A percentile compares a stretch with the other conserved stretches of the same genome.
These are phyloP conservation scores for Ctena decussata DNA, from an alignment of 2,888 invertebrate species.

Conservation along the genomic window DNA sequence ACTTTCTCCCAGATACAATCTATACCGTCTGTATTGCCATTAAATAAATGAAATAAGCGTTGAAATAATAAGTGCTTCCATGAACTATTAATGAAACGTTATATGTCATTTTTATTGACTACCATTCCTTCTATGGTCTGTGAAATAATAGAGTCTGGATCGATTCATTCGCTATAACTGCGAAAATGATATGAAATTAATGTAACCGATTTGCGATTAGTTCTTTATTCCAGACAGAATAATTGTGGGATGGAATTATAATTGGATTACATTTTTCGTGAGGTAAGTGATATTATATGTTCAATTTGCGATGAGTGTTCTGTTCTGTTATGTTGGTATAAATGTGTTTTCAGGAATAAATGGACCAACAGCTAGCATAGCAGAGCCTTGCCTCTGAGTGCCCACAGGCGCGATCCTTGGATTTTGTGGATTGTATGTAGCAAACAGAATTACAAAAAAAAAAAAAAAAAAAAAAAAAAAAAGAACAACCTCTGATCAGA, in stretches of 20 bases:
- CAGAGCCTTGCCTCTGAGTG: too few relatives aligned
- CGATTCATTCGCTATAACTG: not conserved
- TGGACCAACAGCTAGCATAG: too few relatives aligned
- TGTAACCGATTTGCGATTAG: not conserved
- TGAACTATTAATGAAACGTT: not conserved
- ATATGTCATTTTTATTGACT: not conserved
- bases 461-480: too few relatives aligned
- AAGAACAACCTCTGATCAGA: too few relatives aligned
- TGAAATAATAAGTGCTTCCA: not conserved
- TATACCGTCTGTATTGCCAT: too few relatives aligned
- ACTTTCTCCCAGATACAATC: too few relatives aligned
- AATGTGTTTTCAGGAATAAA: too few relatives aligned
- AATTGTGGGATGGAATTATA: not conserved
- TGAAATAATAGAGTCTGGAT: constrained; percentile 1
- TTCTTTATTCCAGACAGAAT: not conserved
- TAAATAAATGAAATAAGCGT: too few relatives aligned
- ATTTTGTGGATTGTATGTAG: too few relatives aligned
- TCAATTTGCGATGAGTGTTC: not conserved
- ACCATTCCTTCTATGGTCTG: not conserved
- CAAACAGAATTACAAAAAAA: too few relatives aligned
- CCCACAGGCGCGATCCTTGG: too few relatives aligned
- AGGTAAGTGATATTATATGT: not conserved
- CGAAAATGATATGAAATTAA: not conserved
- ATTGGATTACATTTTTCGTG: not conserved
- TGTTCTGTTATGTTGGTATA: too few relatives aligned